phyloP scores from a whole-genome alignment of 2,888 invertebrate genomes.

The Netelia virgata region DNA sequence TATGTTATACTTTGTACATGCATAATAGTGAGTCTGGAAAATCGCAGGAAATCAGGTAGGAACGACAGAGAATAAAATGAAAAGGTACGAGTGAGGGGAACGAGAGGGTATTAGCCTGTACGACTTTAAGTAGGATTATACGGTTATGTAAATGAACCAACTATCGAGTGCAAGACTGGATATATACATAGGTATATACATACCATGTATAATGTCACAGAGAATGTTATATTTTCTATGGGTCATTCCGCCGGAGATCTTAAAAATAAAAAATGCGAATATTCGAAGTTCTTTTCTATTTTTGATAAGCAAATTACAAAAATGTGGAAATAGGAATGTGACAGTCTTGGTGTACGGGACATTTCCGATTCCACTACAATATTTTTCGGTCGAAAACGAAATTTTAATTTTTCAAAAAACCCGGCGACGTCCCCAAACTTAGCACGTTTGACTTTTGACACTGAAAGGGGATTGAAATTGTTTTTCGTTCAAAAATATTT shows the following conservation, averaged over 20 bases:
- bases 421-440: too few species aligned
- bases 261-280: neutral
- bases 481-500: too few species aligned
- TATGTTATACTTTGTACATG: neutral
- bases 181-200: constrained; percentile 10
- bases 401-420: too few species aligned
- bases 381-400: too few species aligned
- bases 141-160: constrained; percentile 82
- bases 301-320: too few species aligned
- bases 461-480: too few species aligned
- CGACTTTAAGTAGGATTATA: constrained; percentile 79
- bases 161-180: constrained; percentile 74
- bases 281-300: too few species aligned
- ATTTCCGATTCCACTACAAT: too few species aligned
- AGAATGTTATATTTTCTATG: neutral
- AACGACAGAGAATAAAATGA: constrained; percentile 64
- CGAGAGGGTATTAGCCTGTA: constrained; percentile 72
- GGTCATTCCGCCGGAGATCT: constrained; percentile 12
- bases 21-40: constrained; percentile 20
- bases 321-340: too few species aligned
- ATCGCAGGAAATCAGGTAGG: constrained; percentile 34
- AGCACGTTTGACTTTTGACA: too few species aligned
- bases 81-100: constrained; percentile 63
- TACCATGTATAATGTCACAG: neutral
- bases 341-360: too few species aligned